Evolutionary conservation across 37 sponge, comb jelly and placozoan species (phyloP).

Genomic region (Diacarnus erythraeanus): DNA sequence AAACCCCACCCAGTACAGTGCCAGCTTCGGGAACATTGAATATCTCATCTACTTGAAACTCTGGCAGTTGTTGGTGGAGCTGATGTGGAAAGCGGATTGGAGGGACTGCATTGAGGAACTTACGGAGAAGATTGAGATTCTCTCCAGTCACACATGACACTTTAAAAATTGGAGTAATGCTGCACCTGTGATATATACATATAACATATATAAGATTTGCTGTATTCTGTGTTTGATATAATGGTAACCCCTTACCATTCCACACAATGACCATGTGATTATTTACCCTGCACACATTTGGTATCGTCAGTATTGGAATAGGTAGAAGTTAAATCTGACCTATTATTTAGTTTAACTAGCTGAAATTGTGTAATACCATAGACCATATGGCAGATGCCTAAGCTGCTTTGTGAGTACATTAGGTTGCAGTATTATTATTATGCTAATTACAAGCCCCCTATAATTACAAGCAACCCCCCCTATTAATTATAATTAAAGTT

Average conservation of each 20-base stretch:
- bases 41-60: slow-evolving; percentile 93
- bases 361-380: too few species aligned
- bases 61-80: slow-evolving; percentile 64
- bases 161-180: slow-evolving; percentile 83
- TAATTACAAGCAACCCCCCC: too few species aligned
- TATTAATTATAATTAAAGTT: too few species aligned
- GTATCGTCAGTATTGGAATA: too few species aligned
- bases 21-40: slow-evolving; percentile 87
- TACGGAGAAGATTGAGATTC: slow-evolving; percentile 76
- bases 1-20: slow-evolving; percentile 84
- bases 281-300: too few species aligned
- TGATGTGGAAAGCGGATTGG: slow-evolving; percentile 47
- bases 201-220: not conserved
- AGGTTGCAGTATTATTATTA: not conserved
- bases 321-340: too few species aligned
- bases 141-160: slow-evolving; percentile 92
- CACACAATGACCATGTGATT: too few species aligned
- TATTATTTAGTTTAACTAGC: too few species aligned
- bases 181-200: slow-evolving; percentile 19
- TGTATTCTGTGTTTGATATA: too few species aligned
- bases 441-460: not conserved
- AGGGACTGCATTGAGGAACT: slow-evolving; percentile 85
- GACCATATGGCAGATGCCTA: too few species aligned
- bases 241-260: too few species aligned
- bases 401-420: too few species aligned